These are phyloP conservation scores for Nannoperca obscura DNA, from an alignment of 2,797 vertebrate species.

Conservation along the genomic window DNA sequence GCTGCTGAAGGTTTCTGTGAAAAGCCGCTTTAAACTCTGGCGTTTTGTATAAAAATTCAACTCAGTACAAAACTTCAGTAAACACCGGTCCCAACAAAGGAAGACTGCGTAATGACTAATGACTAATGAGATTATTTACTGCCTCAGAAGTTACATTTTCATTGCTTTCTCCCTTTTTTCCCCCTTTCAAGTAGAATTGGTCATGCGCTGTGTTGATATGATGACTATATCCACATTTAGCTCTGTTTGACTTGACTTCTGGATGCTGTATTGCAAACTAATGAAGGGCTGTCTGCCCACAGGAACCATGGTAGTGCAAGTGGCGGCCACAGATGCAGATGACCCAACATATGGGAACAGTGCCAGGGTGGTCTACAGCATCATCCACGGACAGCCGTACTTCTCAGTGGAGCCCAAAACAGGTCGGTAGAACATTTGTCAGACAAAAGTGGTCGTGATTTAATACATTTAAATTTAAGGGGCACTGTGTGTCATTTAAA, in stretches of 20 bases:
- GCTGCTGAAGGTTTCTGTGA: conserved; percentile 16
- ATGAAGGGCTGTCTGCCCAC: conserved; percentile 66
- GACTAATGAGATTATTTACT: conserved; percentile 62
- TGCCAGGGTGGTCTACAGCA: conserved; percentile 96
- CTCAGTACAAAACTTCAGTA: conserved; percentile 20
- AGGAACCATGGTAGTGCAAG: conserved; percentile 97
- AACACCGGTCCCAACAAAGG: conserved; percentile 35
- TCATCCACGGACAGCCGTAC: conserved; percentile 95
- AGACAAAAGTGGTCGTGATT: background rate
- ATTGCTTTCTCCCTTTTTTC: background rate
- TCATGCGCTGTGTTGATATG: conserved; percentile 56
- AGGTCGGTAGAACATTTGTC: conserved; percentile 80
- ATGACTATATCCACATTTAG: conserved; percentile 72
- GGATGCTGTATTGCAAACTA: conserved; percentile 77
- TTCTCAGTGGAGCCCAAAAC: conserved; percentile 98
- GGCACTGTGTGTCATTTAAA: background rate
- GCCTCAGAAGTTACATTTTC: conserved; percentile 52
- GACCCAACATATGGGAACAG: conserved; percentile 97
- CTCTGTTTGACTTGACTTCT: conserved; percentile 54
- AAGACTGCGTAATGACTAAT: conserved; percentile 35
- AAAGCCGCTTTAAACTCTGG: conserved; percentile 38
- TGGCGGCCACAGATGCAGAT: conserved; percentile 96
- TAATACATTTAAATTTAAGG: background rate
- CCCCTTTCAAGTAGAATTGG: conserved; percentile 57
- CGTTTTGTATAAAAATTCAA: conserved; percentile 32